phyloP scores from a whole-genome alignment of 2,113 vertebrate genomes.

The Elaphurus davidianus region DNA sequence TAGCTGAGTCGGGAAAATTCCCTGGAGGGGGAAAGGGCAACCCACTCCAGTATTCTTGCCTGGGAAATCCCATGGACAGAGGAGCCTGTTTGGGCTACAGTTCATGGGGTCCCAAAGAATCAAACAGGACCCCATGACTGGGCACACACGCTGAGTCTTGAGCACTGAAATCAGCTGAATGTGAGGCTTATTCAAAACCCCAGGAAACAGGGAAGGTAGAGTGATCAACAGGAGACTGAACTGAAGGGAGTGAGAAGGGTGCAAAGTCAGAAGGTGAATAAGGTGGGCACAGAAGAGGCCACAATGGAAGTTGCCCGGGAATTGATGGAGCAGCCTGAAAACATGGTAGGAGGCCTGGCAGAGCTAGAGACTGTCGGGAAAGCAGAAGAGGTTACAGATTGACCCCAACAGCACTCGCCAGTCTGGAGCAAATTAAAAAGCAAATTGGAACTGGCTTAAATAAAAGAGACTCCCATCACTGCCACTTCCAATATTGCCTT shows the following conservation, averaged over 20 bases:
- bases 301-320: fast-evolving
- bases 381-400: background rate
- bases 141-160: background rate
- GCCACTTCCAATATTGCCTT: background rate
- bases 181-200: background rate
- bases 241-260: background rate
- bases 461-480: background rate
- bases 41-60: background rate
- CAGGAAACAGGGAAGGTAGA: background rate
- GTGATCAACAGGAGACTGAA: fast-evolving
- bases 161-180: background rate
- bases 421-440: constrained; percentile 30
- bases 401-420: background rate
- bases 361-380: background rate
- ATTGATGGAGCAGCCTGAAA: background rate
- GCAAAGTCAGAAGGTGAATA: background rate
- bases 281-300: background rate
- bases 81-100: background rate
- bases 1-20: background rate
- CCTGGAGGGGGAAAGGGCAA: background rate
- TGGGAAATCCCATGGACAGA: background rate
- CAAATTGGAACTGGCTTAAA: constrained; percentile 43
- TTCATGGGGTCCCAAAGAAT: background rate
- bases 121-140: background rate
- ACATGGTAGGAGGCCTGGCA: background rate